These are phyloP conservation scores for Eupithecia dodoneata DNA, from an alignment of 2,888 invertebrate species.

Conservation along the genomic window DNA sequence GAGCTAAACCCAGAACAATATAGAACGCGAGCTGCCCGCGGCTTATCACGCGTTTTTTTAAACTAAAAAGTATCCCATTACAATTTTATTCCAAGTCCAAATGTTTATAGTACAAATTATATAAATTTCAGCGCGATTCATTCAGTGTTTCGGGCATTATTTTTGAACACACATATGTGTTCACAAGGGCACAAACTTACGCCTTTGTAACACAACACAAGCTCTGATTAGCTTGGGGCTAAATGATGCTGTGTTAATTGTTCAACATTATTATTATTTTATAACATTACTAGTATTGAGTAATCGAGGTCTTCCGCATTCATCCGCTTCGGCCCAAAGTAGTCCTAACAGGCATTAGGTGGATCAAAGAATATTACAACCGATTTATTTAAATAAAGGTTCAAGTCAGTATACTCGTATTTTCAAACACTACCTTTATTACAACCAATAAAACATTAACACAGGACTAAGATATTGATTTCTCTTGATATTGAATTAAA, in stretches of 20 bases:
- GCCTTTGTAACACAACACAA: too few relatives aligned
- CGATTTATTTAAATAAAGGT: too few relatives aligned
- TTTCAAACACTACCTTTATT: background rate
- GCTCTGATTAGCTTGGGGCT: too few relatives aligned
- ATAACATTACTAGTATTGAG: too few relatives aligned
- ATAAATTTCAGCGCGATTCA: background rate
- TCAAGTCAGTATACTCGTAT: too few relatives aligned
- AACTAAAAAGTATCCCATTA: background rate
- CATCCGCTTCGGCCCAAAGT: too few relatives aligned
- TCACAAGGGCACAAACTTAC: background rate
- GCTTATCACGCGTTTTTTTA: background rate
- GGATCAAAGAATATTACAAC: too few relatives aligned
- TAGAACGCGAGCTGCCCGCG: background rate
- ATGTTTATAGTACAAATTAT: background rate
- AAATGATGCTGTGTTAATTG: too few relatives aligned
- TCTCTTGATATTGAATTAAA: background rate
- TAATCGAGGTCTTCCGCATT: too few relatives aligned
- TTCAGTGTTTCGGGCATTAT: background rate
- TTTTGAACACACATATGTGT: too few relatives aligned
- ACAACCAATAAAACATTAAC: background rate
- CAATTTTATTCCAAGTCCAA: background rate
- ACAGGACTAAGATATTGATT: background rate
- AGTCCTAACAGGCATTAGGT: too few relatives aligned
- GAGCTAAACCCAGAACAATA: background rate
- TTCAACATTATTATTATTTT: too few relatives aligned